Percentiles rank a stretch among this genome's conserved stretches.
phyloP scores from a whole-genome alignment of 2,888 invertebrate genomes.

The Ommatoiulus sabulosus region DNA sequence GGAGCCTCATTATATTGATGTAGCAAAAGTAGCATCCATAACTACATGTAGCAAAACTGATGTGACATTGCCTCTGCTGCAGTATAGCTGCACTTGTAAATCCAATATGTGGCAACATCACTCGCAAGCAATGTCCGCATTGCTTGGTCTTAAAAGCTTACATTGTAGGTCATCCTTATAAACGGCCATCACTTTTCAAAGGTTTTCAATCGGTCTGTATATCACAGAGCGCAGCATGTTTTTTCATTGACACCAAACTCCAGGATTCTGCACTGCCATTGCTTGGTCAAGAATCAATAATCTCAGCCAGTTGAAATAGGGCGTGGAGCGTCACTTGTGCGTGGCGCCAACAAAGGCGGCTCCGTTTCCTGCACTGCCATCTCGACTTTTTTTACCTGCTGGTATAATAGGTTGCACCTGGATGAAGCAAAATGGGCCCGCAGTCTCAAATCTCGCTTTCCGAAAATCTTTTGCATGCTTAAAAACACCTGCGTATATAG shows the following conservation, averaged over 20 bases:
- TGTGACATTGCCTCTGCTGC: too few relatives aligned
- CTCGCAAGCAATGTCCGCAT: too few relatives aligned
- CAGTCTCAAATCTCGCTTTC: not conserved
- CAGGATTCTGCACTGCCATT: not conserved
- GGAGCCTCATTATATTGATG: too few relatives aligned
- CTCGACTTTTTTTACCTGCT: slow-evolving; percentile 8
- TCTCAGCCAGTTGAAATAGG: slow-evolving; percentile 1
- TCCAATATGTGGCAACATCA: too few relatives aligned
- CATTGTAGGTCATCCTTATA: too few relatives aligned
- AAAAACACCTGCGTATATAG: slow-evolving; percentile 23
- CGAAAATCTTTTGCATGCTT: not conserved
- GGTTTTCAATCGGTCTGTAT: too few relatives aligned
- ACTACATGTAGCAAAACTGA: too few relatives aligned
- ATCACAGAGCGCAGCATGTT: too few relatives aligned
- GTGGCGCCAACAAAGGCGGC: slow-evolving; percentile 27
- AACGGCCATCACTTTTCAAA: too few relatives aligned
- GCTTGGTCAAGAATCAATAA: slow-evolving; percentile 34
- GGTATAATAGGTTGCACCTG: slow-evolving; percentile 26
- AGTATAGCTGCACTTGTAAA: too few relatives aligned
- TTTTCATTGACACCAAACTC: not conserved
- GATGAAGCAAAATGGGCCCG: not conserved
- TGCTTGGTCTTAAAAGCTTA: too few relatives aligned
- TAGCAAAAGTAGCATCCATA: too few relatives aligned
- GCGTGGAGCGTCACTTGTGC: not conserved
- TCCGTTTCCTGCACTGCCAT: slow-evolving; percentile 34